These are phyloP conservation scores for Hoplodrina ambigua DNA, from an alignment of 2,888 invertebrate species.

Conservation along the genomic window DNA sequence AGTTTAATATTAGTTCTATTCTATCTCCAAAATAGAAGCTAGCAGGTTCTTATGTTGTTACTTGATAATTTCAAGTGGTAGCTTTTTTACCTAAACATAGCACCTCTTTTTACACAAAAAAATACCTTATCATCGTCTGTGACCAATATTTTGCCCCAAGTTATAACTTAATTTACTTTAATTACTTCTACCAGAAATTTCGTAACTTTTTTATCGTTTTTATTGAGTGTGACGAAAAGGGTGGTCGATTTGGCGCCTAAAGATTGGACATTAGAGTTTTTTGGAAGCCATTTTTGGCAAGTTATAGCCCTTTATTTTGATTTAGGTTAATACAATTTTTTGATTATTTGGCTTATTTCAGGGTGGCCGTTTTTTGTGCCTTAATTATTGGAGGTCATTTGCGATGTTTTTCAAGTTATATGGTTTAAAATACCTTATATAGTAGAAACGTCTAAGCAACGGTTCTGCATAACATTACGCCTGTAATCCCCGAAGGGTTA, in stretches of 20 bases:
- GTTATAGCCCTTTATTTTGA: conserved; percentile 71
- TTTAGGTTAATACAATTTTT: conserved; percentile 70
- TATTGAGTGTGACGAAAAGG: conserved; percentile 83
- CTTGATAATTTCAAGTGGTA: conserved; percentile 1
- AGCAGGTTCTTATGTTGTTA: not conserved
- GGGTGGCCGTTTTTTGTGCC: conserved; percentile 53
- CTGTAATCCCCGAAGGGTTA: too few species aligned
- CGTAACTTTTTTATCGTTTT: conserved; percentile 70
- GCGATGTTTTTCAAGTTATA: conserved; percentile 7
- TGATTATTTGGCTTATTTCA: conserved; percentile 56
- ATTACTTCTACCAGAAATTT: conserved; percentile 73
- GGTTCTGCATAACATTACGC: too few species aligned
- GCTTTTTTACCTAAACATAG: conserved; percentile 34
- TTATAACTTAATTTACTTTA: conserved; percentile 82
- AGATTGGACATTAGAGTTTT: conserved; percentile 72
- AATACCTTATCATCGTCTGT: conserved; percentile 56
- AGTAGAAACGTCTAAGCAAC: too few species aligned
- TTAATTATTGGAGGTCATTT: conserved; percentile 28
- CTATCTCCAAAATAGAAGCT: too few species aligned
- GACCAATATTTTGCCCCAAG: conserved; percentile 69
- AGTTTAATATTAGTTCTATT: too few species aligned
- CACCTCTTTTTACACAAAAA: conserved; percentile 28
- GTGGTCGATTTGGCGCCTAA: conserved; percentile 82
- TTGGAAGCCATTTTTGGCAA: conserved; percentile 71
- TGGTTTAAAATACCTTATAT: too few species aligned